These are phyloP conservation scores for Drosophila niveifrons DNA, from an alignment of 2,888 invertebrate genomes.

Conservation along the genomic window DNA sequence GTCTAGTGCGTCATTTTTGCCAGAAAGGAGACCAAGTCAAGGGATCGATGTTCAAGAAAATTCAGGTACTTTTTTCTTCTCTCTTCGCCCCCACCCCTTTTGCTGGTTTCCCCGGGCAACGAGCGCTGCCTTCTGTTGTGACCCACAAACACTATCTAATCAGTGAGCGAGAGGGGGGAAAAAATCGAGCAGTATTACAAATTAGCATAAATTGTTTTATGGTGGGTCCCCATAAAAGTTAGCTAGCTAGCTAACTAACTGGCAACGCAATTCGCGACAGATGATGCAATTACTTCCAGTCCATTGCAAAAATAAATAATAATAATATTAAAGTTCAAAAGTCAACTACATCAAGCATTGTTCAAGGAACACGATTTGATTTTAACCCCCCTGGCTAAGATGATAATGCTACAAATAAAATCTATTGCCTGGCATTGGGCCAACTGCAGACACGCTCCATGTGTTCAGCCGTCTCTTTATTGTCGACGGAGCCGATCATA, in stretches of 20 bases:
- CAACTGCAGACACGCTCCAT: conserved; percentile 57
- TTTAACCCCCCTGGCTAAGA: not conserved
- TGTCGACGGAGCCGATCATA: conserved; percentile 22
- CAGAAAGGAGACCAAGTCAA: conserved; percentile 23
- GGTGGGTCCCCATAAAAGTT: conserved; percentile 47
- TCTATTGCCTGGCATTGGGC: conserved; percentile 47
- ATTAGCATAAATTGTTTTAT: conserved; percentile 68
- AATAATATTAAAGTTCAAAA: conserved; percentile 6
- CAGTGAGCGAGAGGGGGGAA: conserved; percentile 12
- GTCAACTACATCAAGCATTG: not conserved
- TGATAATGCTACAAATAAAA: not conserved
- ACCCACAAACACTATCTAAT: conserved; percentile 53
- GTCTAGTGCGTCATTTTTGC: conserved; percentile 43
- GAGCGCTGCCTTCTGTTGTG: conserved; percentile 5
- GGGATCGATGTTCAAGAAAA: conserved; percentile 56
- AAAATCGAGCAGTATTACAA: conserved; percentile 28
- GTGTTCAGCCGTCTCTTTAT: conserved; percentile 18
- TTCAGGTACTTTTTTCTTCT: conserved; percentile 60
- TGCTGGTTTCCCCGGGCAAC: conserved; percentile 36
- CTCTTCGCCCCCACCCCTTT: too few species aligned
- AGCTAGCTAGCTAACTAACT: conserved; percentile 6
- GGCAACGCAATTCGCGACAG: conserved; percentile 46
- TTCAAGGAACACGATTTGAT: conserved; percentile 7
- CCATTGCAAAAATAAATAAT: conserved; percentile 17
- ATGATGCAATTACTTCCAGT: conserved; percentile 44